Percentiles rank a stretch among this genome's conserved stretches.
phyloP scores from a whole-genome alignment of 2,797 vertebrate species.

The Varecia variegata region DNA sequence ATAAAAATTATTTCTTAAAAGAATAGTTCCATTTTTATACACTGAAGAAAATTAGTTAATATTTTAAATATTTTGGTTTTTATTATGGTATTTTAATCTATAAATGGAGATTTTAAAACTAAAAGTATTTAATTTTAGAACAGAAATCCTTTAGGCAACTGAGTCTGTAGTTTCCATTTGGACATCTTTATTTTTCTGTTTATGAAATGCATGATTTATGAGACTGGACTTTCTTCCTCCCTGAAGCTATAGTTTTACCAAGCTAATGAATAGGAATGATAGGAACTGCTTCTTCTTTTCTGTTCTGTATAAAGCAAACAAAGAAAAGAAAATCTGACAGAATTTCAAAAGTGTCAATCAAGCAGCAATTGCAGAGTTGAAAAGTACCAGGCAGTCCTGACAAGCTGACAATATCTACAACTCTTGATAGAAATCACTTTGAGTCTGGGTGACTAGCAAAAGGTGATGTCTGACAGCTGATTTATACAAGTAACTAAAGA shows the following conservation, averaged over 20 bases:
- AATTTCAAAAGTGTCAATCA: constrained; percentile 66
- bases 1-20: neutral
- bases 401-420: neutral
- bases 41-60: neutral
- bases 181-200: neutral
- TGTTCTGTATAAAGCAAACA: constrained; percentile 49
- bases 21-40: neutral
- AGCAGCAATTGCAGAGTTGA: neutral
- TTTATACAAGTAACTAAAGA: neutral
- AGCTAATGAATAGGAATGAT: constrained; percentile 15
- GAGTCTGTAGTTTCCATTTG: neutral
- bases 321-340: constrained; percentile 43
- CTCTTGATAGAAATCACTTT: constrained; percentile 50
- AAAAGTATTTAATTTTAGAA: neutral
- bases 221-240: neutral
- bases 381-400: constrained; percentile 49
- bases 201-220: neutral
- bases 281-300: constrained; percentile 20
- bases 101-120: neutral
- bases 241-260: neutral
- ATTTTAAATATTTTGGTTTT: neutral
- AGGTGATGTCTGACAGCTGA: constrained; percentile 55
- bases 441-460: neutral
- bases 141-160: neutral
- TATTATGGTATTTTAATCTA: neutral